Evolutionary conservation across 2,888 invertebrate genomes (phyloP).

Genomic region (Apodemia mormo): DNA sequence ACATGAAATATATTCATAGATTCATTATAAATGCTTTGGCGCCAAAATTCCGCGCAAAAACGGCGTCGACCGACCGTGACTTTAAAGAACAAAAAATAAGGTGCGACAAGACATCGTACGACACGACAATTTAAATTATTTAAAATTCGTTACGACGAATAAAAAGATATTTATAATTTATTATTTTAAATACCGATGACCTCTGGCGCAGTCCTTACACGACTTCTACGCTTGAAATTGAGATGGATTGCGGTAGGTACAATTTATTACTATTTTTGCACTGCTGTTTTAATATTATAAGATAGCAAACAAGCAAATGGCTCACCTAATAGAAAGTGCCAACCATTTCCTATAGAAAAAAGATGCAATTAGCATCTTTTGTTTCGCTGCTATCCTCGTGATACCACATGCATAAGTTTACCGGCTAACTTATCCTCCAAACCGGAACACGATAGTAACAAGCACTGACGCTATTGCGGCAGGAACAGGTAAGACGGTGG

Average conservation of each 20-base stretch:
- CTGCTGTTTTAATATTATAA: no score
- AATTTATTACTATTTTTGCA: no score
- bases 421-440: no score
- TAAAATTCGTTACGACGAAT: constrained; percentile 18
- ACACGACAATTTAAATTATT: constrained; percentile 18
- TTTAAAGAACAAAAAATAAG: constrained; percentile 52
- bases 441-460: no score
- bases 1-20: constrained; percentile 24
- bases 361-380: no score
- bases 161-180: constrained; percentile 18
- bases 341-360: no score
- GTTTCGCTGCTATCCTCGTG: no score
- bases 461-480: no score
- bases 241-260: background rate
- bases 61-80: constrained; percentile 73
- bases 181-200: constrained; percentile 16
- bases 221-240: background rate
- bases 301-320: no score
- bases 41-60: constrained; percentile 78
- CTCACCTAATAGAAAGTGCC: no score
- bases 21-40: constrained; percentile 49
- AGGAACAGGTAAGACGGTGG: no score
- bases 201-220: constrained; percentile 3
- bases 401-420: no score
- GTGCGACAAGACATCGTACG: constrained; percentile 26